These are phyloP conservation scores for Echinarachnius parma DNA, from an alignment of 53 echinoderm and acorn worm genomes.

Conservation along the genomic window DNA sequence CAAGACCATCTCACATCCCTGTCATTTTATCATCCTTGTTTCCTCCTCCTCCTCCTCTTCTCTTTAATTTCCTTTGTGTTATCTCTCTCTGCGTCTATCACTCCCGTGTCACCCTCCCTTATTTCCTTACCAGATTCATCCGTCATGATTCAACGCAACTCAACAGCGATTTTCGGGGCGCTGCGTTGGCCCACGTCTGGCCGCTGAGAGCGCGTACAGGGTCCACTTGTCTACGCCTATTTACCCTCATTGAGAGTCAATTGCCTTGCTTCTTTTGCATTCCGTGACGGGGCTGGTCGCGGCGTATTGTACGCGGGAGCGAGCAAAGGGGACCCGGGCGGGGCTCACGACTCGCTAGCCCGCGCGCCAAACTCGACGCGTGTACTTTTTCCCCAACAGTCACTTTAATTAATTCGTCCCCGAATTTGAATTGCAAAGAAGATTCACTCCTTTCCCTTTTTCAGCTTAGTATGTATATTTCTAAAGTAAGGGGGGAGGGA, in stretches of 20 bases:
- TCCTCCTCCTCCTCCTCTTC: neutral
- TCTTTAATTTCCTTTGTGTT: too few relatives aligned
- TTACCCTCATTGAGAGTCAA: slow-evolving; percentile 40
- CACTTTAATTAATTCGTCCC: slow-evolving; percentile 41
- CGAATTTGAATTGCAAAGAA: slow-evolving; percentile 49
- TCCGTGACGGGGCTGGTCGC: too few relatives aligned
- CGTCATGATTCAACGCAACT: too few relatives aligned
- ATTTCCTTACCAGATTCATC: too few relatives aligned
- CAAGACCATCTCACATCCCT: neutral
- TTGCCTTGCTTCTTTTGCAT: too few relatives aligned
- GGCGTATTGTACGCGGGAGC: too few relatives aligned
- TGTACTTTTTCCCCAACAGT: neutral
- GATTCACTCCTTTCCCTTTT: neutral
- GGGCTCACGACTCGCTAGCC: neutral
- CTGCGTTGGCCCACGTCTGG: neutral
- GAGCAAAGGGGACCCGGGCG: neutral
- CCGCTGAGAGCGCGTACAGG: neutral
- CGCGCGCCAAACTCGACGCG: slow-evolving; percentile 3
- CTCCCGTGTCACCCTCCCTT: too few relatives aligned
- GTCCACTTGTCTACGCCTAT: slow-evolving; percentile 6
- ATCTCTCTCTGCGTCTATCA: too few relatives aligned
- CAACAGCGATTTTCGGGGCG: too few relatives aligned
- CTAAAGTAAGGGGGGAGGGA: too few relatives aligned
- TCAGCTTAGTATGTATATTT: too few relatives aligned
- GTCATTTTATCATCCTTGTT: neutral